Evolutionary conservation across 2,113 vertebrate species (phyloP).

Genomic region (Aix galericulata): DNA sequence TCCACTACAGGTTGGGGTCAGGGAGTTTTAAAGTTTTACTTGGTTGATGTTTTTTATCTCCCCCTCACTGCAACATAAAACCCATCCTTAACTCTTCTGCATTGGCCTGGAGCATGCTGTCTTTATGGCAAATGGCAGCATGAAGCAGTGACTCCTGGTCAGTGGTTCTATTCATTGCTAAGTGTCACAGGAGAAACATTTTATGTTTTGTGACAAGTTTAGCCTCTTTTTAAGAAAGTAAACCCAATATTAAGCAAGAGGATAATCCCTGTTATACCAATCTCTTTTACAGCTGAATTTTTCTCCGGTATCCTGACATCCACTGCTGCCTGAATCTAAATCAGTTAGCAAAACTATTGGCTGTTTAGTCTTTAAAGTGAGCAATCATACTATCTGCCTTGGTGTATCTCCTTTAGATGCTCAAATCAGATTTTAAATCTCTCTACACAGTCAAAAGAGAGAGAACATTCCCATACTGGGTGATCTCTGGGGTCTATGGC

Average conservation of each 20-base stretch:
- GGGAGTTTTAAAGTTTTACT: neutral
- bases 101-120: neutral
- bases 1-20: neutral
- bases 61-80: neutral
- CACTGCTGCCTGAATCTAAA: neutral
- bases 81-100: neutral
- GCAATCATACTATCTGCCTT: neutral
- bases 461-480: neutral
- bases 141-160: neutral
- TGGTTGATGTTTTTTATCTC: neutral
- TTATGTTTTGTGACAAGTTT: neutral
- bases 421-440: neutral
- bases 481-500: neutral
- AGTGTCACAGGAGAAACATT: neutral
- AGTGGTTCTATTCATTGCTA: neutral
- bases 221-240: neutral
- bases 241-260: neutral
- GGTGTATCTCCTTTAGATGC: neutral
- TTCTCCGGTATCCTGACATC: neutral
- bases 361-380: neutral
- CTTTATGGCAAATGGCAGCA: neutral
- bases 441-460: neutral
- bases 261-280: neutral
- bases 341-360: neutral
- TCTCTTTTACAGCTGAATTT: neutral